Base-by-base conservation (phyloP, 1,140 invertebrate genomes). In the Pararge aegeria region DNA sequence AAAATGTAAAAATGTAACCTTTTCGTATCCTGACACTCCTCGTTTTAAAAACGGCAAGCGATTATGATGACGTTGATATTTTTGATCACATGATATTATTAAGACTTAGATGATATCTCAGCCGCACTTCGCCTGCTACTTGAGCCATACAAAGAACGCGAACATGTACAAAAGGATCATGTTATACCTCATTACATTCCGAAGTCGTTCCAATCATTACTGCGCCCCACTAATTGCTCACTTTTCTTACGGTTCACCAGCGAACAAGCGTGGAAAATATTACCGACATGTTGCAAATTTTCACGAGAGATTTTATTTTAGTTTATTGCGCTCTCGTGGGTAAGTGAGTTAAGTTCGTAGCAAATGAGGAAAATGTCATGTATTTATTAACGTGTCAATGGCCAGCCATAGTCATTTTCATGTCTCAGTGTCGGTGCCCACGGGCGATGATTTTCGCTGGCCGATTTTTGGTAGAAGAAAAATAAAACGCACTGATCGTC, bases 131-230 rank as follows among this genome's bases (percentile, higher is more conserved):
- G 38, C 15, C 38, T 42, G 5, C 12, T n/a, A 16, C 38, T 42
- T 42, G 16, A 13, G 16, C 38, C 15, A 18, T 18, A 1, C 38
- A 49, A 40, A 49, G 19, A 29, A 42, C 53, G 40, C 52, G 48
- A 13, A 18, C 7, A n/a, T 21, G 10, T 34, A 64, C n/a, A 37
- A 55, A 65, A 53, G 55, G 40, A 56, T 67, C 60, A 56, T 53
- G 42, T 61, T 65, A 63, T 59, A 63, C 65, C 66, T 62, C 67
- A 66, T 69, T 69, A 69, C 55, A 52, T 18, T 12, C 40, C 10
- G 12, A 55, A 67, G 46, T 62, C 30, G 51, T 49, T 57, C 46
- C 50, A 54, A 18, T 55, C 61, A 61, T 68, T 61, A 68, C 38
- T 21, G 16, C 9, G 48, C 54, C 58, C 44, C 42, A 55, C 57